Conservation (phyloP, 2,797 vertebrate genomes). For the Vespertilio murinus region DNA sequence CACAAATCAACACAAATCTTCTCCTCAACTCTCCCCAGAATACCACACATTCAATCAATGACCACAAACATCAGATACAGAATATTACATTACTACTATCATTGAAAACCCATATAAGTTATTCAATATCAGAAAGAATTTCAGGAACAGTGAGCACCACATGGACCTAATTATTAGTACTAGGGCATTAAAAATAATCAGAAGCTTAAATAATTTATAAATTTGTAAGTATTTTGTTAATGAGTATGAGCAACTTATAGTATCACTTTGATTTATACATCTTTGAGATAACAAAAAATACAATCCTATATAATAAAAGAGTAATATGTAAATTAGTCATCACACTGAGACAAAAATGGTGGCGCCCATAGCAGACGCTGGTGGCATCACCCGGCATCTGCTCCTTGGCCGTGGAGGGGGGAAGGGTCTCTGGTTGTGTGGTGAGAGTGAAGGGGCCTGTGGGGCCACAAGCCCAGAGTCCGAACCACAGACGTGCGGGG, state of each 20-base stretch:
- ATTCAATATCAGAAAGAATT: neutral
- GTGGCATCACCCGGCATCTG: too few relatives aligned
- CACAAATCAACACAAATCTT: neutral
- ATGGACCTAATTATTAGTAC: neutral
- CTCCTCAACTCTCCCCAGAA: neutral
- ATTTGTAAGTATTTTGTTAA: neutral
- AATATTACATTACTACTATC: neutral
- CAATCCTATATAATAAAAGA: neutral
- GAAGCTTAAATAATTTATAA: slow-evolving; percentile 15
- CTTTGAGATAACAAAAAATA: neutral
- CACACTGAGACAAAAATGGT: too few relatives aligned
- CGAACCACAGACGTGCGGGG: too few relatives aligned
- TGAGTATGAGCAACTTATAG: neutral
- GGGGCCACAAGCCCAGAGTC: too few relatives aligned
- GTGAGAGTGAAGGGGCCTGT: too few relatives aligned
- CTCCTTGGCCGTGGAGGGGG: too few relatives aligned
- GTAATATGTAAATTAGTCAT: too few relatives aligned
- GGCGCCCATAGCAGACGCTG: too few relatives aligned
- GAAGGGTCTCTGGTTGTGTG: too few relatives aligned
- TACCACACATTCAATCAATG: neutral
- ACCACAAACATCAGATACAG: neutral
- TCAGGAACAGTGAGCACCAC: neutral
- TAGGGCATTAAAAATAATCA: neutral
- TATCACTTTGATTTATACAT: neutral
- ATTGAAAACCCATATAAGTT: neutral